Evolutionary conservation across 2,113 vertebrate genomes (phyloP), one percentile per base, ranked within the genome.

Genomic region (Xenotilapia caudafasciata): DNA sequence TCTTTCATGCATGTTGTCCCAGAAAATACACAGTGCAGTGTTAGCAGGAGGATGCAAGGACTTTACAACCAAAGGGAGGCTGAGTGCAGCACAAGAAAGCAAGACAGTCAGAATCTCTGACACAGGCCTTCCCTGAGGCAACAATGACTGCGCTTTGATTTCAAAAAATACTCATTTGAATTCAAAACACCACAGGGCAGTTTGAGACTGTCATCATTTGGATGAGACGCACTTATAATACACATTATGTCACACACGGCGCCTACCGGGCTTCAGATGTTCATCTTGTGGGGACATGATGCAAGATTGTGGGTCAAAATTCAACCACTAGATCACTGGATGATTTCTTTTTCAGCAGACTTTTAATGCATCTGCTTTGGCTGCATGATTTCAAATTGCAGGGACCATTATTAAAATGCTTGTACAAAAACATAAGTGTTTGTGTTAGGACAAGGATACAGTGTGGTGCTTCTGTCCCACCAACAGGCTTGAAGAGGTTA

Each of bases 1-100:
- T 87, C 38, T 68, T 56, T 17, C 35, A 60, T 90, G 80, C 86
- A 88, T 65, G 88, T 56, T 88, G 84, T 88, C 82, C 85, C 85
- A 90, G 87, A 90, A 90, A 93, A 65, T 7, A 75, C 85, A 84
- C 6, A 82, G 84, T 47, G 60, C 51, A 33, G 73, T 65, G 80
- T 88, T 83, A 79, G 85, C 51, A 62, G 70, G 45, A 90, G 82
- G 56, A 73, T 83, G 49, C 17, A 4, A 79, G 60, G 88, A 58
- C 56, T 80, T 87, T 55, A 83, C 86, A 90, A 77, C 75, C 45
- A 23, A 51, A 85, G 49, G 49, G 49, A 73, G 83, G 42, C 31
- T 28, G 33, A 88, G 89, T 51, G 80, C 49, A 56, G 54, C 9
- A 5, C 47, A 17, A 79, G 42, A 3, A 28, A 75, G 53, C 28